A percentile compares a stretch with the other conserved stretches of the same genome.
Conservation (phyloP, 2,797 vertebrate genomes). For the Anguilla obscura region DNA sequence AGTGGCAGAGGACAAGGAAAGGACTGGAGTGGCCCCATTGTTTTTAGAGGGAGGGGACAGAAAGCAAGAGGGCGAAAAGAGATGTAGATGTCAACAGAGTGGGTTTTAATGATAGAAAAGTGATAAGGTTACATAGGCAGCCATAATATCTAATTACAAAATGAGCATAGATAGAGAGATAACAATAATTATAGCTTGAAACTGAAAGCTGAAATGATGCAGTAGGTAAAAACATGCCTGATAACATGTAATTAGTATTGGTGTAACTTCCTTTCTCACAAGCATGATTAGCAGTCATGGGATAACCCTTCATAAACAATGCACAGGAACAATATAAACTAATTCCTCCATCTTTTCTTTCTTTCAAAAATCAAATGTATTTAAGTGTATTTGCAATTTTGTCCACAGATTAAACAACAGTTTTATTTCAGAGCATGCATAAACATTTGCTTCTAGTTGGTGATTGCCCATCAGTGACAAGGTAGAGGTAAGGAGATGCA, state of each 20-base stretch:
- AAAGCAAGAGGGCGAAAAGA: background rate
- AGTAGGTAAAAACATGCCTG: constrained; percentile 38
- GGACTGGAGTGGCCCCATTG: background rate
- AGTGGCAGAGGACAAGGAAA: background rate
- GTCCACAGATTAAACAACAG: constrained; percentile 18
- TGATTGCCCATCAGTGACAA: background rate
- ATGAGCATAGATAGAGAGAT: constrained; percentile 25
- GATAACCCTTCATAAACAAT: constrained; percentile 26
- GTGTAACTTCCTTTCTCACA: constrained; percentile 35
- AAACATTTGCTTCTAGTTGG: constrained; percentile 18
- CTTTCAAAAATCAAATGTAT: constrained; percentile 9
- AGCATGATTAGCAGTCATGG: constrained; percentile 40
- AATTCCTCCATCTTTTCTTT: constrained; percentile 22
- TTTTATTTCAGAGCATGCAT: constrained; percentile 5
- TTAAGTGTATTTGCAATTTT: background rate
- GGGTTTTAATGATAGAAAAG: background rate
- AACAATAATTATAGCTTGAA: constrained; percentile 36
- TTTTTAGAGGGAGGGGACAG: background rate
- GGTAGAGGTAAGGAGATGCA: background rate
- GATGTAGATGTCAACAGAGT: background rate
- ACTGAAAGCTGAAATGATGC: constrained; percentile 40
- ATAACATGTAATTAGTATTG: constrained; percentile 50
- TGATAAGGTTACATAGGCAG: constrained; percentile 31
- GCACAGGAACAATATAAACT: constrained; percentile 38
- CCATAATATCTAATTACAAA: constrained; percentile 36